Base-by-base conservation (phyloP, 2,113 vertebrate species). In the Colinus virginianus region DNA sequence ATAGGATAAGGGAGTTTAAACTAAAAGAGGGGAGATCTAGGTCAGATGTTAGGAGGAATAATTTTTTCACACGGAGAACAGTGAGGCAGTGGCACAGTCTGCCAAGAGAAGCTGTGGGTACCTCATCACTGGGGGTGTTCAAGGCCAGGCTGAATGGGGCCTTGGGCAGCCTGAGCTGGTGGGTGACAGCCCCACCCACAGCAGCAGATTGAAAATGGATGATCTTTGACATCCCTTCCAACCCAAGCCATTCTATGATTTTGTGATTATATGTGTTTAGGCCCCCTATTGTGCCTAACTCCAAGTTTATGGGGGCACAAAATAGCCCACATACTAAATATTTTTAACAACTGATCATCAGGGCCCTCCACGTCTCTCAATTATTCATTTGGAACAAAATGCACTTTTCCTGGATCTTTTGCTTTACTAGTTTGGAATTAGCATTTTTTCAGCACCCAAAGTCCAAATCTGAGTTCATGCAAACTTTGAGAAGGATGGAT, bases 351-450 rank as follows among this genome's bases (percentile, higher is more conserved):
- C 21, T 78, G 23, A 66, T 4, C 55, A 55, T 11, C 0, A 0
- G 11, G 15, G 38, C 32, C 49, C 59, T 74, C 51, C 9, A 20
- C 51, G 59, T 71, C 63, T 76, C 81, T 74, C 76, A 32, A 49
- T 86, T 78, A 81, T 75, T 90, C 66, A 69, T n/a, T 14, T 74
- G 28, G 53, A 94, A 92, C 61, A 93, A 95, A 79, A 80, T 87
- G 25, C 12, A 38, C 61, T 94, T 80, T 94, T 85, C 69, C 76
- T 64, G 71, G 61, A 34, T n/a, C 85, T 83, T 26, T 32, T 23
- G 49, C 55, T 79, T 82, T 92, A 42, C 42, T 90, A 79, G 81
- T 15, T 40, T 79, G 64, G 46, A 95, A 83, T 74, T 38, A 70
- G 76, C 40, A 85, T 91, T 92, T 70, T 78, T 11, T 48, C 76